These are phyloP conservation scores for Pseudorectes ferrugineus DNA, from an alignment of 2,113 vertebrate genomes.

Conservation along the genomic window DNA sequence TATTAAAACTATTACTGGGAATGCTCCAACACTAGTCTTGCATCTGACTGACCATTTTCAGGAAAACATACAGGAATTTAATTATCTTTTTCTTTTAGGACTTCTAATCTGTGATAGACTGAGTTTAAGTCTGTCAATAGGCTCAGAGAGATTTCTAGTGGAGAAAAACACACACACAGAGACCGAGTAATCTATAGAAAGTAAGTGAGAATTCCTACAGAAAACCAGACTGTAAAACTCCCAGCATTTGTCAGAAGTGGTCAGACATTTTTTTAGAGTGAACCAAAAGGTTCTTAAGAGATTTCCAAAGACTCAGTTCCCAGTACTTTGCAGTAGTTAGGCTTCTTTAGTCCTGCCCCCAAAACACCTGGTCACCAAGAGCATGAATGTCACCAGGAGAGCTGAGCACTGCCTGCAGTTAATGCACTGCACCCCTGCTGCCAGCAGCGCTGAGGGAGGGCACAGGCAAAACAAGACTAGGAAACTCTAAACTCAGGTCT, in stretches of 20 bases:
- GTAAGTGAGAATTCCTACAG: not conserved
- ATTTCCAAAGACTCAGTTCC: not conserved
- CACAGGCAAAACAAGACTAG: not conserved
- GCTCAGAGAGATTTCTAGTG: not conserved
- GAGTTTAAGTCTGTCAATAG: not conserved
- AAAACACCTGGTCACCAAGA: not conserved
- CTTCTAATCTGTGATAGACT: not conserved
- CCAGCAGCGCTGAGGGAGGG: not conserved
- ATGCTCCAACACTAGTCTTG: not conserved
- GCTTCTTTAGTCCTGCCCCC: not conserved
- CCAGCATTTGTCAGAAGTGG: not conserved
- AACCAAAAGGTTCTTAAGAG: not conserved
- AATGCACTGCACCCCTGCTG: not conserved
- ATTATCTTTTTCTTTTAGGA: not conserved
- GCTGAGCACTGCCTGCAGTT: not conserved
- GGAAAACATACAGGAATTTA: not conserved
- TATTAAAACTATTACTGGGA: not conserved
- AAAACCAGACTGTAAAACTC: not conserved
- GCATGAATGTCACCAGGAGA: rapidly evolving
- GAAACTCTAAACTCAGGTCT: not conserved
- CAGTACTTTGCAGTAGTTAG: not conserved
- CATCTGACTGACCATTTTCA: not conserved
- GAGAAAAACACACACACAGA: not conserved
- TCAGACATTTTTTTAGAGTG: not conserved
- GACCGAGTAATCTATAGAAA: not conserved